Evolutionary conservation across 2,113 vertebrate genomes (phyloP), one percentile per base, ranked within the genome.

Genomic region (Malurus cyaneus): DNA sequence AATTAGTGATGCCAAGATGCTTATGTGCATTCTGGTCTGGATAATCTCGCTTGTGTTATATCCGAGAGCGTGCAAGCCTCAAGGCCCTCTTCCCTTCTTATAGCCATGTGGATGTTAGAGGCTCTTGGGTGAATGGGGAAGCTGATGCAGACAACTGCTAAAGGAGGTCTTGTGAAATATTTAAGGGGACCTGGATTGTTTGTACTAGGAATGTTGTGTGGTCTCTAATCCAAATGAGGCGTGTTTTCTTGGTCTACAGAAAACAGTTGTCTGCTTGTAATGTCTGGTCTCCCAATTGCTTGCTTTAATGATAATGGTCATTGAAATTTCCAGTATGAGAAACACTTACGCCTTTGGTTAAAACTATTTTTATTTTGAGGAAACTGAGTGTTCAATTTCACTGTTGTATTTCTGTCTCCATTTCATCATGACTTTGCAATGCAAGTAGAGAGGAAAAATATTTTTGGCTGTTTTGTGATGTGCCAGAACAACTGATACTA

Each of bases 391-490:
- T 80, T 95, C 13, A 4, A 14, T 66, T 89, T 91, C 41, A 47
- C 0, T 44, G 61, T 25, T 79, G 14, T 85, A 18, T 93, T 93
- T 87, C 41, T 94, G 81, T 11, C 44, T 94, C 8, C 2, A 6
- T 81, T 94, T 92, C 39, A 41, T 70, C 17, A 14, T 64, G 85
- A 36, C 73, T 87, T 76, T 89, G 73, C 66, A 74, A 28, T 74
- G 66, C 2, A 5, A 87, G 81, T 46, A 79, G 70, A 74, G 47
- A 88, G 67, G 44, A 79, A 84, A 82, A 86, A 83, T 85, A 77
- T 72, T 85, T 96, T 85, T 61, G 81, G 17, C 62, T 89, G 14
- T 76, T 93, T 50, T 57, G 54, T 93, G 82, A 65, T 34, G 20
- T 88, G 39, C 39, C 60, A 50, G 74, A 80, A 54, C 14, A 89